Evolutionary conservation across 2,113 vertebrate species (phyloP).

Genomic region (Tyrannus savana): DNA sequence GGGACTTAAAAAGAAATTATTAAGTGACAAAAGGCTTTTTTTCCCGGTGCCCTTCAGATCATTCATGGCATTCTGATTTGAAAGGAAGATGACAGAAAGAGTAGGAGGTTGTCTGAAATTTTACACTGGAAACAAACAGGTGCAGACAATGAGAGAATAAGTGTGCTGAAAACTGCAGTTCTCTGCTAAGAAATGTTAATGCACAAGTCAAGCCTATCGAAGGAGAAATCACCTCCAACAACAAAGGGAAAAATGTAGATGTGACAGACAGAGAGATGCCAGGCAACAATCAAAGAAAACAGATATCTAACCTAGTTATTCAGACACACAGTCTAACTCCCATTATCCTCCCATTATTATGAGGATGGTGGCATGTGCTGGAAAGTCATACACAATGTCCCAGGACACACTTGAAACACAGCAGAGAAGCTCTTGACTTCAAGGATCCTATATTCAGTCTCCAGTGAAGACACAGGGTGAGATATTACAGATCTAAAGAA

Average conservation of each 20-base stretch:
- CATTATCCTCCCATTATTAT: slow-evolving; percentile 53
- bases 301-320: slow-evolving; percentile 50
- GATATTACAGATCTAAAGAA: slow-evolving; percentile 64
- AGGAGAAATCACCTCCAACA: slow-evolving; percentile 31
- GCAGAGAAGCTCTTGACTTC: slow-evolving; percentile 65
- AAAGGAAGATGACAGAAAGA: slow-evolving; percentile 29
- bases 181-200: slow-evolving; percentile 40
- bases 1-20: slow-evolving; percentile 33
- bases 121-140: slow-evolving; percentile 33
- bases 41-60: neutral
- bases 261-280: slow-evolving; percentile 41
- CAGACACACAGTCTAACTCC: slow-evolving; percentile 40
- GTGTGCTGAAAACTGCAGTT: slow-evolving; percentile 13
- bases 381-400: slow-evolving; percentile 48
- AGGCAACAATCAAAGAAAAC: slow-evolving; percentile 55
- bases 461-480: slow-evolving; percentile 57
- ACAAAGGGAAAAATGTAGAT: slow-evolving; percentile 51
- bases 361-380: slow-evolving; percentile 37
- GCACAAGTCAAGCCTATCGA: neutral
- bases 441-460: slow-evolving; percentile 54
- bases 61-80: slow-evolving; percentile 16
- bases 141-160: slow-evolving; percentile 29
- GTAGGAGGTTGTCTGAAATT: slow-evolving; percentile 36
- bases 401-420: slow-evolving; percentile 68
- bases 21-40: slow-evolving; percentile 28